Evolutionary conservation across 2,113 vertebrate genomes (phyloP), one percentile per base, ranked within the genome.

Genomic region (Hippocampus guttulatus): DNA sequence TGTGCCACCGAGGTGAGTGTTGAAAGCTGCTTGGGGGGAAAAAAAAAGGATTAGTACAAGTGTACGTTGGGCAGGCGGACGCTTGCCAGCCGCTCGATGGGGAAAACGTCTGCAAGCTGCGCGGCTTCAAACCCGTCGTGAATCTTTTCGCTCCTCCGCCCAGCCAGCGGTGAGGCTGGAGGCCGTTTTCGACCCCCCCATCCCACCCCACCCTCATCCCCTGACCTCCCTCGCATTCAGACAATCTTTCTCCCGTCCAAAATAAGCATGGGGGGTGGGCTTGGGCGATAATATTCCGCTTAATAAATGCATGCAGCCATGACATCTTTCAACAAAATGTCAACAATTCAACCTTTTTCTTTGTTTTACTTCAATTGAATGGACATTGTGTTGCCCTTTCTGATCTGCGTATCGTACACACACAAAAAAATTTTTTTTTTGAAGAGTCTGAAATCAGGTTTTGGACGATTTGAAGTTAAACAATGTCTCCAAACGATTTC

Each of bases 1-100:
- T 84, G 83, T 88, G 89, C 87, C 81, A 84, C 81, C 76, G 85
- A 88, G 88, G 88, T 80, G 91, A 91, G 91, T 90, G 90, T 77
- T 90, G 91, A 93, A 91, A 91, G 88, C 88, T 87, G 87, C 75
- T 92, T 91, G 91, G 90, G 90, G 92, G 14, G 11, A 43, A 41
- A 43, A 43, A 49, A 49, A 92, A 91, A 90, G 89, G 90, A 90
- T 90, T 91, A 91, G 82, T 81, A 75, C 81, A 91, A 38, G 88
- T 89, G 91, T 88, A 88, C 85, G 83, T 90, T 90, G 89, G 86
- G 88, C 89, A 89, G 88, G 88, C 90, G 89, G 90, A 81, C 47
- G 65, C 2, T 82, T 83, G 88, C 90, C 90, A 92, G 83, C 84
- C 83, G 85, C 87, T 90, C 80, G 85, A 88, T 89, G 88, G 90